A percentile compares a stretch with the other conserved stretches of the same genome.
Conservation (phyloP, 2,797 vertebrate species). For the Pseudopleuronectes americanus region DNA sequence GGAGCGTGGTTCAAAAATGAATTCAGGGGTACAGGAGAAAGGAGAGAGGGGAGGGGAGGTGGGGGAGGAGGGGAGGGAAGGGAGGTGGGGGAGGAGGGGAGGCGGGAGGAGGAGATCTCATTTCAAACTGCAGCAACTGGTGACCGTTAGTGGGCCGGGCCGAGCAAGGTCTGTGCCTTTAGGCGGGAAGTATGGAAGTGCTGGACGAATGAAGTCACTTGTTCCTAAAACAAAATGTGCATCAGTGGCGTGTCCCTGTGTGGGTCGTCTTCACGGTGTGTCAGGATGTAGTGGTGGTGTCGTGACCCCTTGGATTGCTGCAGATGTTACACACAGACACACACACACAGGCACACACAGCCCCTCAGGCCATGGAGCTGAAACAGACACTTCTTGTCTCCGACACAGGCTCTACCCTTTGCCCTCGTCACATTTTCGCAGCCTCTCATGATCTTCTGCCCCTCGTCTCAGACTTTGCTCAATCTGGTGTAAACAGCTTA, state of each 20-base stretch:
- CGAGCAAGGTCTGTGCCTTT: slow-evolving; percentile 5
- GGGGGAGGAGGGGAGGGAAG: slow-evolving; percentile 34
- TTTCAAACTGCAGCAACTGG: slow-evolving; percentile 65
- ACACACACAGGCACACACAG: background rate
- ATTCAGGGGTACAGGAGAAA: slow-evolving; percentile 44
- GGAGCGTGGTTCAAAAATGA: slow-evolving; percentile 54
- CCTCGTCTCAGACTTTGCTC: background rate
- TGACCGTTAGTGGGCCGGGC: slow-evolving; percentile 51
- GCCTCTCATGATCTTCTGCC: slow-evolving; percentile 1
- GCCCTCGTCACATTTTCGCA: slow-evolving; percentile 17
- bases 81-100: slow-evolving; percentile 6
- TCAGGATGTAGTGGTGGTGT: background rate
- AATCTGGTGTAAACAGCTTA: background rate
- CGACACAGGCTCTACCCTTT: slow-evolving; percentile 20
- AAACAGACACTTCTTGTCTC: slow-evolving; percentile 49
- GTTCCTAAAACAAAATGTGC: slow-evolving; percentile 25
- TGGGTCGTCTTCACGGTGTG: slow-evolving; percentile 9
- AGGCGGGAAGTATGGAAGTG: slow-evolving; percentile 12
- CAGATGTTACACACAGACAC: slow-evolving; percentile 22
- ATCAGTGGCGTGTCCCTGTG: slow-evolving; percentile 3
- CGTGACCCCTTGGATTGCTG: slow-evolving; percentile 27
- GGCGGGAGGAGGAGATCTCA: slow-evolving; percentile 56
- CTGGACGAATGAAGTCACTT: slow-evolving; percentile 32
- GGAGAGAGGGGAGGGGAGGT: slow-evolving; percentile 31
- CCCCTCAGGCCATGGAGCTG: slow-evolving; percentile 12